Conservation (phyloP, 2,113 vertebrate species). For the Chrysemys picta region DNA sequence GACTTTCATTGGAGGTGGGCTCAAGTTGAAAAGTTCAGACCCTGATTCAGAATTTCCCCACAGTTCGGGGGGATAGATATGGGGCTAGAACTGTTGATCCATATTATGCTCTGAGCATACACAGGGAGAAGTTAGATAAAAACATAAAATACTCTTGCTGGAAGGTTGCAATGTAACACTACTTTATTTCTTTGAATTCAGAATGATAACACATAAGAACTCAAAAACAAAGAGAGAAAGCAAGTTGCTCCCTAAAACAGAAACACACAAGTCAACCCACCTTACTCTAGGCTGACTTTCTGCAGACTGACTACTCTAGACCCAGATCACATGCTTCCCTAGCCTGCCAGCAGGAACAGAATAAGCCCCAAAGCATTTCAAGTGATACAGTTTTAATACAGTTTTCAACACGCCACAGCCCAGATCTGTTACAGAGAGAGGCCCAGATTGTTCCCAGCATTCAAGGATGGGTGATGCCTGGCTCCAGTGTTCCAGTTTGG, state of each 20-base stretch:
- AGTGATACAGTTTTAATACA: too few relatives aligned
- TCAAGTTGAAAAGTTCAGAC: fast-evolving
- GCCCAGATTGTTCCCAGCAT: fast-evolving
- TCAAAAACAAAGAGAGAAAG: neutral
- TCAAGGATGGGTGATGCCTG: fast-evolving
- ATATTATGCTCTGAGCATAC: too few relatives aligned
- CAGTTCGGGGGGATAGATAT: neutral
- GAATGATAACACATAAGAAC: neutral
- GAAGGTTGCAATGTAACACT: neutral
- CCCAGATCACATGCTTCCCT: too few relatives aligned
- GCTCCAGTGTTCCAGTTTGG: fast-evolving
- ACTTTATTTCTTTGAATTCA: neutral
- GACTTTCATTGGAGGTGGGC: fast-evolving
- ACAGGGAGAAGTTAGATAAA: neutral
- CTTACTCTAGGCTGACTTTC: neutral
- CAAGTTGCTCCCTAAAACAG: neutral
- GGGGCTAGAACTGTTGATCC: neutral
- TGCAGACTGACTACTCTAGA: neutral
- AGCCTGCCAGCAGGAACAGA: neutral
- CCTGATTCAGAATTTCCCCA: neutral
- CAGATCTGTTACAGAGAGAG: neutral
- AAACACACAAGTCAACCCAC: neutral
- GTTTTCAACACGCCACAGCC: too few relatives aligned
- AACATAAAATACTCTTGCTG: neutral
- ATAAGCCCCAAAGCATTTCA: neutral